Conservation (phyloP, 2,888 invertebrate species). For the Hetaerina titia region DNA sequence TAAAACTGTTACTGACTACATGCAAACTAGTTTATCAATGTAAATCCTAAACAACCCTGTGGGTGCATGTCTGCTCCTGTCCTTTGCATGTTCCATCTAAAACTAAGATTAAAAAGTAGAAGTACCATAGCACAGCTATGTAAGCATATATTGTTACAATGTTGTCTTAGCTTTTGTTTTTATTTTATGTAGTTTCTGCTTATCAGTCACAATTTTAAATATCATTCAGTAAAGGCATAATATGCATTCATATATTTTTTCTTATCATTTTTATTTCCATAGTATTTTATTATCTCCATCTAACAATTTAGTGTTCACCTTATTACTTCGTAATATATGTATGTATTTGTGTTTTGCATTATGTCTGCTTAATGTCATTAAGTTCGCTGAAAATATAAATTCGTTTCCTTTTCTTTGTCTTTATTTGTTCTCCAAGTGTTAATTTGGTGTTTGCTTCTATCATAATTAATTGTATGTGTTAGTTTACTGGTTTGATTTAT, state of each 20-base stretch:
- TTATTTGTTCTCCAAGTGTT: not conserved
- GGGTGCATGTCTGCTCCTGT: not conserved
- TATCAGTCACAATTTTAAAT: not conserved
- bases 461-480: not conserved
- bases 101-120: not conserved
- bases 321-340: not conserved
- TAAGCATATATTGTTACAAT: not conserved
- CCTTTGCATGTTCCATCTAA: not conserved
- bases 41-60: not conserved
- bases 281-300: not conserved
- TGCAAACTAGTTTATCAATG: not conserved
- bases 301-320: not conserved
- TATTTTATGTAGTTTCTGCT: not conserved
- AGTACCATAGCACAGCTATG: not conserved
- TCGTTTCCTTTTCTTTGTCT: not conserved
- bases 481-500: not conserved
- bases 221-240: not conserved
- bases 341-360: not conserved
- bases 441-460: not conserved
- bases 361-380: not conserved
- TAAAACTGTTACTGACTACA: not conserved
- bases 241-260: not conserved
- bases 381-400: not conserved
- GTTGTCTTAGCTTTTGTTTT: slow-evolving; percentile 7
- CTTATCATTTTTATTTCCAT: not conserved